These are phyloP conservation scores for Spilogale gracilis DNA, from an alignment of 2,113 vertebrate genomes.

Conservation along the genomic window DNA sequence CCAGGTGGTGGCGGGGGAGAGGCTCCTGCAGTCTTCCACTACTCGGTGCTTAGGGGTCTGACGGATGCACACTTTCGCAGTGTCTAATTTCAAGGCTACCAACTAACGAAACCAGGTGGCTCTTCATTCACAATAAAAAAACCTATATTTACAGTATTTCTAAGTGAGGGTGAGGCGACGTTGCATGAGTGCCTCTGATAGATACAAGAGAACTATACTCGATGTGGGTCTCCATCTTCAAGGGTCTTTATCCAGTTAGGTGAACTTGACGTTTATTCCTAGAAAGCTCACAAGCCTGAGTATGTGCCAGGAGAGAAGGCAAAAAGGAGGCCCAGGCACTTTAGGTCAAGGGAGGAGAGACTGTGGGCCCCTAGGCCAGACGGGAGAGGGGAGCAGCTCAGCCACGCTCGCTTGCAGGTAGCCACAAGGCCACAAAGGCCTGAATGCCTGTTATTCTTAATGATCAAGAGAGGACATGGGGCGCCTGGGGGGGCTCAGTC, in stretches of 20 bases:
- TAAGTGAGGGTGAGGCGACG: slow-evolving; percentile 30
- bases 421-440: neutral
- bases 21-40: neutral
- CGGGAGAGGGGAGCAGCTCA: neutral
- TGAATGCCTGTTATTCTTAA: neutral
- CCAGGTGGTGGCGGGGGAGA: neutral
- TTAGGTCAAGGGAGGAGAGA: neutral
- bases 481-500: no score
- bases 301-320: neutral
- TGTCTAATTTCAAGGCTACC: slow-evolving; percentile 60
- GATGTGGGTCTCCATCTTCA: neutral
- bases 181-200: neutral
- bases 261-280: slow-evolving; percentile 49
- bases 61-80: neutral
- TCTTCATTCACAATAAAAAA: slow-evolving; percentile 48
- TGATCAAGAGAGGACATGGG: neutral
- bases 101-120: slow-evolving; percentile 12
- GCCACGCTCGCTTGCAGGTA: no score
- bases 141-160: neutral
- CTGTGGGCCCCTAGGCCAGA: neutral
- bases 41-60: slow-evolving; percentile 31
- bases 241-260: slow-evolving; percentile 11
- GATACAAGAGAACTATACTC: neutral
- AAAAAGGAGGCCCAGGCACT: neutral
- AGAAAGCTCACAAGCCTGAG: slow-evolving; percentile 34